These are phyloP conservation scores for Ophraella communa DNA, from an alignment of 2,888 invertebrate species.

Conservation along the genomic window DNA sequence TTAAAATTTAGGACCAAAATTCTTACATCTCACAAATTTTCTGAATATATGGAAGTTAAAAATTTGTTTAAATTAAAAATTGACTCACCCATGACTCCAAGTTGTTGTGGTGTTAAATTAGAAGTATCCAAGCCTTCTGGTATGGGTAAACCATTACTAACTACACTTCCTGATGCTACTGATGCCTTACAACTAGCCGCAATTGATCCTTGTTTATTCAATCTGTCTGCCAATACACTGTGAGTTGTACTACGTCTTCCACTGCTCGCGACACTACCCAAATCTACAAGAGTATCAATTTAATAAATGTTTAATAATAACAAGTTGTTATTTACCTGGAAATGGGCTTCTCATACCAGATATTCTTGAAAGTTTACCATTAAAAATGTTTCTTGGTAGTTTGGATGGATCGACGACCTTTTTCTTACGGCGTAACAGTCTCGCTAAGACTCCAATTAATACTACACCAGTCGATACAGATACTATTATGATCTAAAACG, in stretches of 20 bases:
- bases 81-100: slow-evolving; percentile 86
- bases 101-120: slow-evolving; percentile 82
- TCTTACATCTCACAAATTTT: background rate
- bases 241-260: slow-evolving; percentile 68
- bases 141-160: slow-evolving; percentile 58
- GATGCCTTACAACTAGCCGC: slow-evolving; percentile 69
- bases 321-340: slow-evolving; percentile 57
- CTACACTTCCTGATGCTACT: slow-evolving; percentile 71
- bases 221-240: slow-evolving; percentile 52
- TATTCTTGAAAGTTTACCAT: slow-evolving; percentile 65
- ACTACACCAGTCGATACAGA: slow-evolving; percentile 80
- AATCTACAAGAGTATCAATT: slow-evolving; percentile 54
- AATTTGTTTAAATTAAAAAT: slow-evolving; percentile 19
- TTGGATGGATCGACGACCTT: slow-evolving; percentile 65
- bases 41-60: background rate
- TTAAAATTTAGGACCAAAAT: background rate
- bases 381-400: slow-evolving; percentile 23
- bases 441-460: slow-evolving; percentile 81
- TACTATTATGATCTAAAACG: slow-evolving; percentile 70
- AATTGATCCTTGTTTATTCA: slow-evolving; percentile 60
- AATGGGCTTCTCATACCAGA: slow-evolving; percentile 74
- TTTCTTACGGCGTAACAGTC: slow-evolving; percentile 76
- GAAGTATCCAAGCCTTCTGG: slow-evolving; percentile 52
- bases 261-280: slow-evolving; percentile 71
- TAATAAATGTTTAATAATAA: background rate